A percentile compares a stretch with the other conserved stretches of the same genome.
These are phyloP conservation scores for Gadopsis marmoratus DNA, from an alignment of 2,797 vertebrate genomes.

Conservation along the genomic window DNA sequence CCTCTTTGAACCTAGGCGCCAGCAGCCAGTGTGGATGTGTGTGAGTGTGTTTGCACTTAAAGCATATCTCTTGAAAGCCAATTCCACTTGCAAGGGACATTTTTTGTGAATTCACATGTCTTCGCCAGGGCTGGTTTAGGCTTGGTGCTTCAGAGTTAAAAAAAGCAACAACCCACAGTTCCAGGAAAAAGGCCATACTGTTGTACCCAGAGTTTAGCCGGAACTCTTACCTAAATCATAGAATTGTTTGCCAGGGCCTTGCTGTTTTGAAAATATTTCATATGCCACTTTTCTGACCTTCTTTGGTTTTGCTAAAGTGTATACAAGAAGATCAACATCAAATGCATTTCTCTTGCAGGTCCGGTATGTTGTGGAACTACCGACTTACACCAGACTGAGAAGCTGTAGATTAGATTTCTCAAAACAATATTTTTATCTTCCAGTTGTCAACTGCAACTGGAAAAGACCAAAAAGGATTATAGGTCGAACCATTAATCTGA, in stretches of 20 bases:
- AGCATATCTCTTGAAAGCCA: conserved; percentile 6
- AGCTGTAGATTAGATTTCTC: background rate
- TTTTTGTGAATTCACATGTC: background rate
- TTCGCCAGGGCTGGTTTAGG: background rate
- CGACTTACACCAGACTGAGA: background rate
- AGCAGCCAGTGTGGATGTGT: background rate
- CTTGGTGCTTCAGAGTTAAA: background rate
- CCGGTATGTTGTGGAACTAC: background rate
- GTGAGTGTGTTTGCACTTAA: background rate
- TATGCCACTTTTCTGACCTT: background rate
- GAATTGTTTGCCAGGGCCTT: background rate
- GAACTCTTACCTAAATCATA: background rate
- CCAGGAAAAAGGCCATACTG: background rate
- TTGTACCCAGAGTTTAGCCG: background rate
- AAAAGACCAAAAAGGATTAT: background rate
- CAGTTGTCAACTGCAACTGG: background rate
- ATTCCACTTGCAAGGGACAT: conserved; percentile 9
- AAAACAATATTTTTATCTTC: background rate
- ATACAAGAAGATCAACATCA: background rate
- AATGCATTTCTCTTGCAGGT: background rate
- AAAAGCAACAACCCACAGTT: background rate
- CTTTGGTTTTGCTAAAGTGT: background rate
- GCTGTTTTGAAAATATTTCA: too few species aligned
- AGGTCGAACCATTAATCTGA: background rate
- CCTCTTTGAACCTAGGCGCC: conserved; percentile 41